Evolutionary conservation across 1,140 invertebrate species (phyloP).

Genomic region (Psix sp.): DNA sequence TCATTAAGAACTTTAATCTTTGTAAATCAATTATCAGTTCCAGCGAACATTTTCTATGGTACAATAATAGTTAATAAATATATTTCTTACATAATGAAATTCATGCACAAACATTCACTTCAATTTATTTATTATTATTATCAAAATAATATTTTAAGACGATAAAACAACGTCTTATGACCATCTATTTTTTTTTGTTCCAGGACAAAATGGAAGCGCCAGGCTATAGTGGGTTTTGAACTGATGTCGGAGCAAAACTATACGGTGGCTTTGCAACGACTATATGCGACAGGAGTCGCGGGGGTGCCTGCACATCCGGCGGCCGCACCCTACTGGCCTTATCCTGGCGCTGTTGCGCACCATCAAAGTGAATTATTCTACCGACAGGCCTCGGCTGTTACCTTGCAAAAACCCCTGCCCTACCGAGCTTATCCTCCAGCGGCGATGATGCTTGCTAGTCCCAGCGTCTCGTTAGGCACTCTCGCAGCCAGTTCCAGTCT

Average conservation of each 20-base stretch:
- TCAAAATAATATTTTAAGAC: too few relatives aligned
- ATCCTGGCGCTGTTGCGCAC: conserved; percentile 79
- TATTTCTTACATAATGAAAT: too few relatives aligned
- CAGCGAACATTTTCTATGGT: too few relatives aligned
- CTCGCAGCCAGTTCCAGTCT: conserved; percentile 79
- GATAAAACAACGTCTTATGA: too few relatives aligned
- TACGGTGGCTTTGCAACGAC: conserved; percentile 92
- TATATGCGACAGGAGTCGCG: conserved; percentile 82
- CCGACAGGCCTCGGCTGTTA: conserved; percentile 84
- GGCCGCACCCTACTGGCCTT: conserved; percentile 80
- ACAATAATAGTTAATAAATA: too few relatives aligned
- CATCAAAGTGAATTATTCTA: conserved; percentile 88
- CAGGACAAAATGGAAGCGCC: conserved; percentile 99
- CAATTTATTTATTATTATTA: too few relatives aligned
- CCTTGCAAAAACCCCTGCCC: conserved; percentile 91
- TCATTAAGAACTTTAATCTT: too few relatives aligned
- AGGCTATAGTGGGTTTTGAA: conserved; percentile 97
- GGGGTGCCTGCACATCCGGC: conserved; percentile 79
- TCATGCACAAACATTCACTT: too few relatives aligned
- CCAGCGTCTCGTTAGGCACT: conserved; percentile 79
- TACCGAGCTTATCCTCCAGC: conserved; percentile 86
- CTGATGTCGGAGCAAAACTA: conserved; percentile 97
- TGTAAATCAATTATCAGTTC: too few relatives aligned
- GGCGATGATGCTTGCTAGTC: conserved; percentile 81
- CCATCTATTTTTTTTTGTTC: conserved; percentile 75